These are phyloP conservation scores for Adelosebastes latens DNA, from an alignment of 2,797 vertebrate genomes.

Conservation along the genomic window DNA sequence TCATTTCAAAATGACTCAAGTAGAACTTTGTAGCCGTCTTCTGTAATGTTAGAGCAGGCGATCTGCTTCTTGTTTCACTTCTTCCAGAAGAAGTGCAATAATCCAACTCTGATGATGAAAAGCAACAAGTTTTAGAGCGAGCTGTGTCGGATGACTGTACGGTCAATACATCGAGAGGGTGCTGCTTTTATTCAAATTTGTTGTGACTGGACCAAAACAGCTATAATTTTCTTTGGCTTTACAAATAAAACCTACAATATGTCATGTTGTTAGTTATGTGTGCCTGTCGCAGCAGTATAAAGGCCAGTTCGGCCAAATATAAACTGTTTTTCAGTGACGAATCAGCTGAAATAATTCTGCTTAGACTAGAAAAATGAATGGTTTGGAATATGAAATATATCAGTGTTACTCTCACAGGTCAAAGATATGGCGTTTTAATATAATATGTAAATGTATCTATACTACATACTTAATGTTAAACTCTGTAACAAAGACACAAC, in stretches of 20 bases:
- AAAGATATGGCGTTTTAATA: slow-evolving; percentile 63
- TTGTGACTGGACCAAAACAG: slow-evolving; percentile 67
- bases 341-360: slow-evolving; percentile 54
- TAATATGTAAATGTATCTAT: slow-evolving; percentile 72
- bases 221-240: slow-evolving; percentile 50
- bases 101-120: slow-evolving; percentile 44
- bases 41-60: slow-evolving; percentile 46
- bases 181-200: slow-evolving; percentile 41
- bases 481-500: slow-evolving; percentile 59
- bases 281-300: slow-evolving; percentile 50
- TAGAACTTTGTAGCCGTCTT: slow-evolving; percentile 59
- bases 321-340: slow-evolving; percentile 40
- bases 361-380: slow-evolving; percentile 68
- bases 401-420: slow-evolving; percentile 65
- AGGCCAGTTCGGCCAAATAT: slow-evolving; percentile 37
- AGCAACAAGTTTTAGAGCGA: slow-evolving; percentile 36
- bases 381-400: slow-evolving; percentile 65
- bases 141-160: neutral
- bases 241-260: slow-evolving; percentile 52
- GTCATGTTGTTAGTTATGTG: slow-evolving; percentile 61
- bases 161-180: neutral
- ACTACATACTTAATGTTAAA: slow-evolving; percentile 69
- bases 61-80: slow-evolving; percentile 60
- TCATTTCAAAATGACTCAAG: slow-evolving; percentile 54
- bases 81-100: slow-evolving; percentile 73